Conservation (phyloP, 2,888 invertebrate genomes). For the Tineola bisselliella region DNA sequence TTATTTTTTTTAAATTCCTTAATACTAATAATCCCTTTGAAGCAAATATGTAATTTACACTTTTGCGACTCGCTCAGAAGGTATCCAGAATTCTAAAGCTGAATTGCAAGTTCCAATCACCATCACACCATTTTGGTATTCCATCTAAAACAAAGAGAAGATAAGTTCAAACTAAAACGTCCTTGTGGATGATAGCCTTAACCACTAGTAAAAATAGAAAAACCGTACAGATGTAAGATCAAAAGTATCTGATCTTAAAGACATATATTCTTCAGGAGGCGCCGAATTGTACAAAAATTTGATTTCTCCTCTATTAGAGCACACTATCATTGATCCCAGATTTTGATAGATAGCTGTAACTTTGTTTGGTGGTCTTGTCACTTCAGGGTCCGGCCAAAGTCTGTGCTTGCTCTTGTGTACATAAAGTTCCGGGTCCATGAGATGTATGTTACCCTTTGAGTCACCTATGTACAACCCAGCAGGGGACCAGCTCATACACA, state of each 20-base stretch:
- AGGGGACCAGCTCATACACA: constrained; percentile 49
- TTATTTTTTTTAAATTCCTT: neutral
- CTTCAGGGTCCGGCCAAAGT: constrained; percentile 46
- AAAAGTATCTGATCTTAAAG: constrained; percentile 39
- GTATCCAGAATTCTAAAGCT: constrained; percentile 61
- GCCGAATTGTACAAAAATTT: constrained; percentile 54
- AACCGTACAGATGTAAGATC: constrained; percentile 35
- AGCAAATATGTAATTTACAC: neutral
- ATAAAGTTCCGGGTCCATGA: constrained; percentile 45
- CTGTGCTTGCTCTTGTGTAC: constrained; percentile 36
- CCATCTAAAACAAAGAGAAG: constrained; percentile 43
- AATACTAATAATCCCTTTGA: neutral
- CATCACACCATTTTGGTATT: constrained; percentile 54
- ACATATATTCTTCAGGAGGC: constrained; percentile 48
- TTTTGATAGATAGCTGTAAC: constrained; percentile 51
- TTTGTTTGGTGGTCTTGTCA: constrained; percentile 43
- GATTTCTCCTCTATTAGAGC: constrained; percentile 56
- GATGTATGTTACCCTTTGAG: constrained; percentile 50
- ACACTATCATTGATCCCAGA: constrained; percentile 46
- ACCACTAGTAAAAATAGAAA: neutral
- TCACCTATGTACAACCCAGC: constrained; percentile 54
- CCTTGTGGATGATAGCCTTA: neutral
- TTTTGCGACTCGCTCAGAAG: constrained; percentile 30
- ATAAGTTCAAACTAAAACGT: neutral
- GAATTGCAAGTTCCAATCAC: constrained; percentile 61